phyloP scores from a whole-genome alignment of 53 echinoderm and acorn worm genomes.

The Hippasteria phrygiana region DNA sequence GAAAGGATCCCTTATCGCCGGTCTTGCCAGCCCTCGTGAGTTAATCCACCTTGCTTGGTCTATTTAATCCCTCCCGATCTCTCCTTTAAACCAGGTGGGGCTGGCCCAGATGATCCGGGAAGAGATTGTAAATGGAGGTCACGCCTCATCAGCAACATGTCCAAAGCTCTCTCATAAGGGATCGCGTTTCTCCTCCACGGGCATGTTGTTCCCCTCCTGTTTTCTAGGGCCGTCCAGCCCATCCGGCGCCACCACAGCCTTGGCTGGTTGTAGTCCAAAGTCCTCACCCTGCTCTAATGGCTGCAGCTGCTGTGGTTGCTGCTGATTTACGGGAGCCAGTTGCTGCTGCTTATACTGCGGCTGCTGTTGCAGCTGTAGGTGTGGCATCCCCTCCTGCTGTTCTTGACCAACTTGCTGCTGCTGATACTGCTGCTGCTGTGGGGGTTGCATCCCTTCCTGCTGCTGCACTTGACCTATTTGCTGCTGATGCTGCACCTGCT shows the following conservation, averaged over 20 bases:
- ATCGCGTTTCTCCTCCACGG: background rate
- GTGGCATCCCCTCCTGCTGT: no score
- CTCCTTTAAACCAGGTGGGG: no score
- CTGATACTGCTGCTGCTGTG: conserved; percentile 8
- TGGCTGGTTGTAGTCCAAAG: background rate
- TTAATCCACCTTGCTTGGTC: no score
- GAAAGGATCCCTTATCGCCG: no score
- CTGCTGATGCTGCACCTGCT: conserved; percentile 32
- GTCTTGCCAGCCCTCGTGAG: no score
- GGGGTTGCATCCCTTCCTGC: background rate
- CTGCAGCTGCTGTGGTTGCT: background rate
- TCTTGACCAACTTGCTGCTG: background rate
- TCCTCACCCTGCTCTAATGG: background rate
- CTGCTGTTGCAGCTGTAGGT: no score
- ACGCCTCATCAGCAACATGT: no score
- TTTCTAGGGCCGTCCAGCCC: background rate
- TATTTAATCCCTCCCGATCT: no score
- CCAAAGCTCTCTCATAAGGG: background rate
- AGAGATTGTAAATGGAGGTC: no score
- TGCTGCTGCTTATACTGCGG: background rate
- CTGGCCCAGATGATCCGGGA: no score
- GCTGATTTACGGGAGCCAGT: background rate
- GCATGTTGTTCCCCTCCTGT: background rate
- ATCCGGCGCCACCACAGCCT: background rate
- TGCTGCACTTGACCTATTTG: conserved; percentile 5